These are phyloP conservation scores for Ametastegia equiseti DNA, from an alignment of 2,888 invertebrate species.

Conservation along the genomic window DNA sequence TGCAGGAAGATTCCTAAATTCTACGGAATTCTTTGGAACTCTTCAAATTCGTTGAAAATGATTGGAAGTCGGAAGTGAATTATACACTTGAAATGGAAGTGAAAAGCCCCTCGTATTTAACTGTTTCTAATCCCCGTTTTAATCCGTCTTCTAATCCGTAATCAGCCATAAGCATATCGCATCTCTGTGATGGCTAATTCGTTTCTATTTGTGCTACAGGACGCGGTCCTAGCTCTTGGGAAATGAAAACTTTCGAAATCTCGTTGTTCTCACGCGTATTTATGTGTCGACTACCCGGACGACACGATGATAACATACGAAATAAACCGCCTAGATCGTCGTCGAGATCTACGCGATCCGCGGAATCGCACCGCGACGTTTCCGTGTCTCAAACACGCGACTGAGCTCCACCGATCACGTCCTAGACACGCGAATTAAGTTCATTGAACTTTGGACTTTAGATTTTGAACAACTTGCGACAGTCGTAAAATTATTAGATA, in stretches of 20 bases:
- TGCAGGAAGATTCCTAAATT: too few relatives aligned
- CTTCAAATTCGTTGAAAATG: too few relatives aligned
- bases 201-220: neutral
- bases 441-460: conserved; percentile 8
- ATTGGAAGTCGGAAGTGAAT: too few relatives aligned
- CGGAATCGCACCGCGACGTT: conserved; percentile 6
- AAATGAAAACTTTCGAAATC: conserved; percentile 16
- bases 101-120: too few relatives aligned
- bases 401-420: conserved; percentile 25
- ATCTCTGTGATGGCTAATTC: neutral
- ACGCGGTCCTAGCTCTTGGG: neutral
- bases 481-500: neutral
- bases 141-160: too few relatives aligned
- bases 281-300: neutral
- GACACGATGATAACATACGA: neutral
- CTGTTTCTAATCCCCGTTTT: too few relatives aligned
- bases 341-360: conserved; percentile 13
- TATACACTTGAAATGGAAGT: too few relatives aligned
- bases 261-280: conserved; percentile 8
- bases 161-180: too few relatives aligned
- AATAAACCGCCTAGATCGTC: conserved; percentile 22
- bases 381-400: conserved; percentile 34
- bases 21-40: too few relatives aligned
- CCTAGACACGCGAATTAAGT: conserved; percentile 23
- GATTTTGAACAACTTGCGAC: too few relatives aligned